phyloP scores from a whole-genome alignment of 2,797 vertebrate genomes.

The Lagodon rhomboides region DNA sequence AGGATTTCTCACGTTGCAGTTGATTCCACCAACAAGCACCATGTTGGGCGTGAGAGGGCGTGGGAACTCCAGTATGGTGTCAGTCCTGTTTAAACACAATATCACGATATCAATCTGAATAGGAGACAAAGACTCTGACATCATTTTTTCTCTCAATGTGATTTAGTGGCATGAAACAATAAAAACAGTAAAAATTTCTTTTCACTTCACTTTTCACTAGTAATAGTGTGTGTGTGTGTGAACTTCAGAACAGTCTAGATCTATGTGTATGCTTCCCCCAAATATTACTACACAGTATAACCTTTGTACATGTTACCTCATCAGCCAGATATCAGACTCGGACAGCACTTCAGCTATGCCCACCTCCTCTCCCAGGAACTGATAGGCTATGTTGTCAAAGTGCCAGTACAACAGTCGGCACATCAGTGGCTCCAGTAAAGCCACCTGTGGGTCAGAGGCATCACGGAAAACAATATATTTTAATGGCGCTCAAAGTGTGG shows the following conservation, averaged over 20 bases:
- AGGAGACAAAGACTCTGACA: background rate
- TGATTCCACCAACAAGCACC: constrained; percentile 87
- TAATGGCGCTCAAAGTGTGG: too few relatives aligned
- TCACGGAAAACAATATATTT: background rate
- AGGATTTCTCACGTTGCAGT: constrained; percentile 82
- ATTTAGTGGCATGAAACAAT: background rate
- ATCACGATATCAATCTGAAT: background rate
- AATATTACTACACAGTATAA: background rate
- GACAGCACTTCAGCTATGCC: constrained; percentile 67
- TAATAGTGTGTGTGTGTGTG: background rate
- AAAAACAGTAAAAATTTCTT: background rate
- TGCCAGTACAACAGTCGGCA: constrained; percentile 68
- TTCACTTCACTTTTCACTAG: background rate
- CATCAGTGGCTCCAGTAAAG: constrained; percentile 68
- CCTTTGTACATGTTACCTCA: constrained; percentile 59
- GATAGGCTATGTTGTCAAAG: constrained; percentile 69
- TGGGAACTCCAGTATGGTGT: constrained; percentile 85
- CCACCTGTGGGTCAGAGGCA: constrained; percentile 62
- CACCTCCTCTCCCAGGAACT: constrained; percentile 76
- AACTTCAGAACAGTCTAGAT: background rate
- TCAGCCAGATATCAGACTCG: constrained; percentile 74
- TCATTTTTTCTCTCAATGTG: background rate
- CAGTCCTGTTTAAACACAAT: constrained; percentile 68
- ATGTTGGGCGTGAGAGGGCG: constrained; percentile 90
- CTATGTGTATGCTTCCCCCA: accelerated